Evolutionary conservation across 2,797 vertebrate genomes (phyloP).

Genomic region (Pangasius sanitwongsei): DNA sequence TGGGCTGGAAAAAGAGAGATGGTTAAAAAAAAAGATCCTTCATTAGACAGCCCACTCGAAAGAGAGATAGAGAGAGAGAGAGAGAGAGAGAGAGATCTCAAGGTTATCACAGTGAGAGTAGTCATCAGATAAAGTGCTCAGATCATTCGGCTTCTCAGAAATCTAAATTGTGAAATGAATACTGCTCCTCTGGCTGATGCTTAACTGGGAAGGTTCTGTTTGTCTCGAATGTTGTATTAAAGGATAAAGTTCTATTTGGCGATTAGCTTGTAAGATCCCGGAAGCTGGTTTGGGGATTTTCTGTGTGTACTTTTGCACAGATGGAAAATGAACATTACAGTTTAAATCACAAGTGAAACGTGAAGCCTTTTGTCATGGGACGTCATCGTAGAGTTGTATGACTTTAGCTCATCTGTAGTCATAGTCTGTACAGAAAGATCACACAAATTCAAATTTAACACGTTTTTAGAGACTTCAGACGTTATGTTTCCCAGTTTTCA

Average conservation of each 20-base stretch:
- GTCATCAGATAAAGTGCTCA: conserved; percentile 59
- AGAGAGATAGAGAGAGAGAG: conserved; percentile 63
- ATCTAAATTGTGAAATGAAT: conserved; percentile 14
- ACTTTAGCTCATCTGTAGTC: neutral
- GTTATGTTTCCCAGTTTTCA: neutral
- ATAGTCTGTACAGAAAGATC: neutral
- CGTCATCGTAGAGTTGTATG: neutral
- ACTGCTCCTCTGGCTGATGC: neutral
- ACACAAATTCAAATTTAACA: neutral
- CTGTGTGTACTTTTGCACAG: neutral
- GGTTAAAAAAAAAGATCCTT: conserved; percentile 42
- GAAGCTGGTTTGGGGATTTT: conserved; percentile 7
- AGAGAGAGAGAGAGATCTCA: conserved; percentile 47
- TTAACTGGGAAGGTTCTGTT: neutral
- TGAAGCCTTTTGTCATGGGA: neutral
- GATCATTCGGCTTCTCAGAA: conserved; percentile 60
- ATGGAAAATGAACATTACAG: neutral
- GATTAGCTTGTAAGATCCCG: neutral
- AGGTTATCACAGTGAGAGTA: conserved; percentile 67
- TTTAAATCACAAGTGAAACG: neutral
- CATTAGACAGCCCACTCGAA: conserved; percentile 60
- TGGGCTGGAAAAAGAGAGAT: conserved; percentile 64
- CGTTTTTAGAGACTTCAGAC: neutral
- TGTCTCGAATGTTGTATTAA: conserved; percentile 9
- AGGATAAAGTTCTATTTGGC: neutral